Conservation (phyloP, 2,888 invertebrate genomes). For the Cephonodes hylas region DNA sequence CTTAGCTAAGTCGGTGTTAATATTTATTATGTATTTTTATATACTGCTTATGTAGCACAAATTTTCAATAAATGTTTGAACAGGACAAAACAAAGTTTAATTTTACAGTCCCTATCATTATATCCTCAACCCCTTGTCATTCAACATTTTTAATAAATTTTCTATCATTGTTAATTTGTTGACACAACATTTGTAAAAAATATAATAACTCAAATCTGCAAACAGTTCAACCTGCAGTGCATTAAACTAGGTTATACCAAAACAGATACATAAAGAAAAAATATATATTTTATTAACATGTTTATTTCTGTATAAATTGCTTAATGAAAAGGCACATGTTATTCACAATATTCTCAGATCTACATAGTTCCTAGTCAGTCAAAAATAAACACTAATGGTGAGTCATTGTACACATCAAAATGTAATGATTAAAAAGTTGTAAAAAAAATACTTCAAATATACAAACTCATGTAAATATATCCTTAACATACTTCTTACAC, state of each 20-base stretch:
- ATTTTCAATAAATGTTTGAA: slow-evolving; percentile 80
- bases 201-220: not conserved
- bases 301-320: slow-evolving; percentile 2
- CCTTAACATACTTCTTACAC: not conserved
- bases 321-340: slow-evolving; percentile 1
- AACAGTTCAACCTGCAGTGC: not conserved
- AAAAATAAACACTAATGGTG: not conserved
- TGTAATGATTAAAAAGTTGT: not conserved
- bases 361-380: slow-evolving; percentile 1
- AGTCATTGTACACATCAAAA: slow-evolving; percentile 13
- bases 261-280: not conserved
- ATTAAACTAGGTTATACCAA: not conserved
- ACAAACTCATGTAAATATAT: not conserved
- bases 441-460: slow-evolving; percentile 1
- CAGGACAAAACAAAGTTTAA: slow-evolving; percentile 27
- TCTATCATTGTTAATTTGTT: too few species aligned
- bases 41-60: slow-evolving; percentile 81
- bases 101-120: slow-evolving; percentile 18
- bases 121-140: too few species aligned
- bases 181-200: not conserved
- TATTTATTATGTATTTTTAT: slow-evolving; percentile 81
- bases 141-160: too few species aligned
- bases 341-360: not conserved
- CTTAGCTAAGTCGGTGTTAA: slow-evolving; percentile 75
- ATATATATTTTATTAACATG: not conserved